Conservation (phyloP, 2,797 vertebrate genomes). For the Gastrophryne carolinensis region DNA sequence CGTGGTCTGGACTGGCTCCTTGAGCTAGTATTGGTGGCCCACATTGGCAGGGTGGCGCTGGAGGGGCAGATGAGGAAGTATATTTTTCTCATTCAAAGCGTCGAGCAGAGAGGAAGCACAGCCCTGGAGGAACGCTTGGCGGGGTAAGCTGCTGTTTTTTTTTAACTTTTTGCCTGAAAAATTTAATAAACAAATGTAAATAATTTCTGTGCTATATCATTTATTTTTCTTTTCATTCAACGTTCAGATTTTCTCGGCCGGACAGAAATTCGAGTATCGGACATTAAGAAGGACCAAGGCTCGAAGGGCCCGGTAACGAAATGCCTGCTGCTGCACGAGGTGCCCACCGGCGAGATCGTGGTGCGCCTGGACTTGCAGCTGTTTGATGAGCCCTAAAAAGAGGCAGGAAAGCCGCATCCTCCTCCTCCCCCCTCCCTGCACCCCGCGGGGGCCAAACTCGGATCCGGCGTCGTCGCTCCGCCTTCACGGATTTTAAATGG, state of each 20-base stretch:
- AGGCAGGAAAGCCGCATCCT: background rate
- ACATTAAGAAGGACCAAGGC: slow-evolving; percentile 98
- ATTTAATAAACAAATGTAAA: no score
- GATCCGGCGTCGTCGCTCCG: slow-evolving; percentile 62
- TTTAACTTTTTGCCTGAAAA: no score
- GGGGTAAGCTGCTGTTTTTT: no score
- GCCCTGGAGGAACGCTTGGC: no score
- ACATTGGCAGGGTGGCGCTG: no score
- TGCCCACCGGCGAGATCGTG: slow-evolving; percentile 98
- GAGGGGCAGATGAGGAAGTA: no score
- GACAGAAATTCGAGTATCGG: slow-evolving; percentile 95
- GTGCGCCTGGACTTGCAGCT: slow-evolving; percentile 94
- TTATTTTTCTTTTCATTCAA: no score
- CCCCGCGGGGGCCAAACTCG: slow-evolving; percentile 50
- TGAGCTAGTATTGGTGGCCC: no score
- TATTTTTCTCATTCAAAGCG: no score
- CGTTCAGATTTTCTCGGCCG: slow-evolving; percentile 92
- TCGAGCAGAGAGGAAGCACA: no score
- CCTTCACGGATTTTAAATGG: slow-evolving; percentile 62
- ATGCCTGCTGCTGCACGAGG: slow-evolving; percentile 93
- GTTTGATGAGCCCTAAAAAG: slow-evolving; percentile 87
- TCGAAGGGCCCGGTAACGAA: slow-evolving; percentile 97
- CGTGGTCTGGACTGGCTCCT: no score
- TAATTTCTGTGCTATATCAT: no score
- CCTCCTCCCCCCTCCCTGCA: slow-evolving; percentile 40